Evolutionary conservation across 1,140 invertebrate species (phyloP).

Genomic region (Mizuhopecten yessoensis): DNA sequence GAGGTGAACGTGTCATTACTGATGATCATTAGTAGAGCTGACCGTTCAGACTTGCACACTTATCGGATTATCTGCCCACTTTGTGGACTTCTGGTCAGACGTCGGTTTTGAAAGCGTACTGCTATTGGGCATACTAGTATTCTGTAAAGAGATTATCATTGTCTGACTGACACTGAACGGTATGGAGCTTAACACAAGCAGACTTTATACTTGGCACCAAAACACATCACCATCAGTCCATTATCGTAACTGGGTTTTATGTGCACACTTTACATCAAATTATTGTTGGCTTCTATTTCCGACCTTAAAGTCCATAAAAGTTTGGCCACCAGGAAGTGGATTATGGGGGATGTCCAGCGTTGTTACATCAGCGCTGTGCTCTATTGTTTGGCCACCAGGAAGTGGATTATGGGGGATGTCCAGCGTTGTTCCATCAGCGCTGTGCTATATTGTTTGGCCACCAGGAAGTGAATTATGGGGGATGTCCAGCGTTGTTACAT

Average conservation of each 20-base stretch:
- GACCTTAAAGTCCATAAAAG: neutral
- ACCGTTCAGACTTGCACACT: neutral
- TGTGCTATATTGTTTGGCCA: neutral
- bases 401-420: neutral
- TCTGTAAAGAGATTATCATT: neutral
- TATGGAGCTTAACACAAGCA: neutral
- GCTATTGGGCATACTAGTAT: neutral
- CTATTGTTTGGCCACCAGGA: neutral
- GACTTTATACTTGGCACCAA: neutral
- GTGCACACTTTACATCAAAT: neutral
- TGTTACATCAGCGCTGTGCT: neutral
- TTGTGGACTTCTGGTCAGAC: neutral
- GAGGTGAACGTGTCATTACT: too few relatives aligned
- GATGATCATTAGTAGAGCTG: neutral
- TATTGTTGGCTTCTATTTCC: constrained; percentile 1
- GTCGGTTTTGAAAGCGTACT: neutral
- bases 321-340: neutral
- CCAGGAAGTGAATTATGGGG: neutral
- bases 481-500: neutral
- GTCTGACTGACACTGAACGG: neutral
- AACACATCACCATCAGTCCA: neutral
- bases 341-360: neutral
- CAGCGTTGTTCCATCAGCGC: neutral
- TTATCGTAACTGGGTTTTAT: neutral
- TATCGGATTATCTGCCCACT: neutral